Base-by-base conservation (phyloP, 1,140 invertebrate genomes). In the Odontomachus brunneus region DNA sequence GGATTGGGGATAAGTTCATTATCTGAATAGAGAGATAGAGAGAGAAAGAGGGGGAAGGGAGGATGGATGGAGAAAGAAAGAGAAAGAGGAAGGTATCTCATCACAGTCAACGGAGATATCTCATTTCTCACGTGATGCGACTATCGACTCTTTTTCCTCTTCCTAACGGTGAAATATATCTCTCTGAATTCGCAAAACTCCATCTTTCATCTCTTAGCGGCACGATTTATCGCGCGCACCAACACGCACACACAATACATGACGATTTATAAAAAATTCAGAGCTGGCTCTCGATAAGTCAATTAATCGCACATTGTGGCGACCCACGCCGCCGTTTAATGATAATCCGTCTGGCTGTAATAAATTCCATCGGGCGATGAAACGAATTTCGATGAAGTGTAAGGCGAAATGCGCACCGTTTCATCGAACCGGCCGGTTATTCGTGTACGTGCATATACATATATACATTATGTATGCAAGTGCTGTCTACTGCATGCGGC, bases 401-500 rank as follows among this genome's bases (percentile, higher is more conserved):
- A n/a, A 60, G 22, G 19, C 7, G 22, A 72, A 72, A 38, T 49
- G 17, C 14, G 55, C 69, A 19, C 12, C 22, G 14, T 75, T 62
- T 44, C 26, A 82, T 62, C 22, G 29, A 75, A 82, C 7, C 53
- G 57, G 44, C 38, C 26, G 33, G 33, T 22, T 38, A 51, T 33
- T 29, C 38, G 29, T 44, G 26, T 48, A 19, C 62, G 33, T 51
- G 17, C 5, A 74, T 33, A 24, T n/a, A 51, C 38, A 15, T 73
- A 24, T 26, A 80, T 48, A 53, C 17, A 49, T 33, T 51, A 24
- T 73, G 3, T 72, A 72, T n/a, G 55, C 17, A 67, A 55, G 75
- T 78, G 63, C 75, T 44, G 38, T 57, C 63, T 78, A 78, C 49
- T 78, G 63, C 75, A 78, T 78, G 75, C 75, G 17, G 67, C 29